Evolutionary conservation across 1,140 invertebrate species (phyloP).

Genomic region (Catajapyx aquilonaris): DNA sequence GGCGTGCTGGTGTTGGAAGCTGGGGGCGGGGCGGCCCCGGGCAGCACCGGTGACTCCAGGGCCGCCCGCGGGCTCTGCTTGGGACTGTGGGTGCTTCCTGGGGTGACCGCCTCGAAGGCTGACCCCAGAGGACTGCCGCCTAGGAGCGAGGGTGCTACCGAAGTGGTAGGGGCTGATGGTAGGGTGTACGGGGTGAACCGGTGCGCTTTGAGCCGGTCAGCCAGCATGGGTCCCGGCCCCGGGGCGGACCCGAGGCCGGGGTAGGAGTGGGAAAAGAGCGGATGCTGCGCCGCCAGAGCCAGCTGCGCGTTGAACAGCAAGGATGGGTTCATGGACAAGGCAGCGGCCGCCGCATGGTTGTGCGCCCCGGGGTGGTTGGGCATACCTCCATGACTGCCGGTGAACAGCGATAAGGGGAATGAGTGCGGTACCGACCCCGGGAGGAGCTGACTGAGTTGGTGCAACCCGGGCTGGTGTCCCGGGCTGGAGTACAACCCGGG

Average conservation of each 20-base stretch:
- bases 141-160: slow-evolving; percentile 15
- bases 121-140: slow-evolving; percentile 38
- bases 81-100: slow-evolving; percentile 24
- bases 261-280: slow-evolving; percentile 38
- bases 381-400: slow-evolving; percentile 6
- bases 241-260: slow-evolving; percentile 8
- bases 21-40: slow-evolving; percentile 27
- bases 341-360: slow-evolving; percentile 26
- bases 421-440: slow-evolving; percentile 21
- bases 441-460: slow-evolving; percentile 40
- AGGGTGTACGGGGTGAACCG: slow-evolving; percentile 68
- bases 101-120: slow-evolving; percentile 66
- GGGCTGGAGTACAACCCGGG: slow-evolving; percentile 50
- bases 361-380: background rate
- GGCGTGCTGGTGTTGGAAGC: slow-evolving; percentile 11
- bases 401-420: slow-evolving; percentile 7
- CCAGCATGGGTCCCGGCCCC: slow-evolving; percentile 20
- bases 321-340: slow-evolving; percentile 38
- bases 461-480: slow-evolving; percentile 17
- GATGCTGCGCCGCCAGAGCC: slow-evolving; percentile 56
- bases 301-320: slow-evolving; percentile 63
- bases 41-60: slow-evolving; percentile 23
- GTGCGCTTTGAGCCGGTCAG: slow-evolving; percentile 33
- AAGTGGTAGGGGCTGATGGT: slow-evolving; percentile 27
- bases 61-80: slow-evolving; percentile 30